Conservation (phyloP, 1,140 invertebrate genomes). For the Drosophila takahashii region DNA sequence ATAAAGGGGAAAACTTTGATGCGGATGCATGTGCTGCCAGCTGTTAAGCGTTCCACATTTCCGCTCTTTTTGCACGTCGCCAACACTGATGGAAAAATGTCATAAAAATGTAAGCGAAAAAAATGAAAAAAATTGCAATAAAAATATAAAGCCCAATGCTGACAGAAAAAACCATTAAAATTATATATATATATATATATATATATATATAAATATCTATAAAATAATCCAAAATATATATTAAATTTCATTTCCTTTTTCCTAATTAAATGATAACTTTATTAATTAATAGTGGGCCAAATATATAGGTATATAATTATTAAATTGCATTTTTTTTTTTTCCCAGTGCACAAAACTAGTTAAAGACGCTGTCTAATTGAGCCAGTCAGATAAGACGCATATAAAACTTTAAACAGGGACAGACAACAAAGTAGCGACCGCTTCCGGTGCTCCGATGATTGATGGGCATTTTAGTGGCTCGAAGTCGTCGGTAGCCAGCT, state of each 20-base stretch:
- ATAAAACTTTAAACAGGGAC: constrained; percentile 40
- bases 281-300: no score
- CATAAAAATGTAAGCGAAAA: background rate
- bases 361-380: constrained; percentile 36
- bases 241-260: no score
- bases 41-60: constrained; percentile 31
- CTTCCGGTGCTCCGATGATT: constrained; percentile 55
- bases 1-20: constrained; percentile 23
- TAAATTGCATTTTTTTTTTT: no score
- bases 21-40: constrained; percentile 28
- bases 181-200: no score
- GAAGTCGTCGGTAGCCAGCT: constrained; percentile 5
- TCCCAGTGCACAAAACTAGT: background rate
- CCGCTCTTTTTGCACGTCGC: background rate
- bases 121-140: no score
- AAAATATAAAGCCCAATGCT: background rate
- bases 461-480: constrained; percentile 47
- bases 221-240: no score
- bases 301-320: no score
- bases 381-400: constrained; percentile 18
- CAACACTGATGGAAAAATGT: constrained; percentile 14
- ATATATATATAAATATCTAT: no score
- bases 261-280: no score
- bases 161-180: background rate
- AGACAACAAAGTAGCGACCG: constrained; percentile 33